Evolutionary conservation across 2,888 invertebrate species (phyloP).

Genomic region (Podabrus alpinus): DNA sequence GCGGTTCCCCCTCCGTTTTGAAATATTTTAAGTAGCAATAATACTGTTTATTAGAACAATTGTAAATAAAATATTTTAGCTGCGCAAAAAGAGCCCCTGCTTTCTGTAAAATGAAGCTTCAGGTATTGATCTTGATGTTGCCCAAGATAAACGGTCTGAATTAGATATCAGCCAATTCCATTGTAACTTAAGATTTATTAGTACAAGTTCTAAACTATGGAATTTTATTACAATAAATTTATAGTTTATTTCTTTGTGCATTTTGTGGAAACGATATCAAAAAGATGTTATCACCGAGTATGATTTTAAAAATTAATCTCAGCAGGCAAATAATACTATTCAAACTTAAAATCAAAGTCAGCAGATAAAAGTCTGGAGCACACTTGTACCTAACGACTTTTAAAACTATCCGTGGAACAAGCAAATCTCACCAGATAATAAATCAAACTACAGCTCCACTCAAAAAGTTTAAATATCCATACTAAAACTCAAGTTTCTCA

Average conservation of each 20-base stretch:
- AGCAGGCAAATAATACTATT: conserved; percentile 8
- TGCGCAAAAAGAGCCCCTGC: conserved; percentile 15
- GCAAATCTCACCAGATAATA: conserved; percentile 36
- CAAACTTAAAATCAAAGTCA: conserved; percentile 35
- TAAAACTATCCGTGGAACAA: conserved; percentile 45
- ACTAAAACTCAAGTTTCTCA: conserved; percentile 12
- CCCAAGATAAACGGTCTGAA: conserved; percentile 36
- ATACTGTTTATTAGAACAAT: conserved; percentile 7
- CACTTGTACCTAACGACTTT: conserved; percentile 50
- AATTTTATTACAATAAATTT: conserved; percentile 29
- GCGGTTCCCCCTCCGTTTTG: not conserved
- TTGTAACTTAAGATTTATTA: conserved; percentile 30
- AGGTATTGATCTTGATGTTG: conserved; percentile 38
- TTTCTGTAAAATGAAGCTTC: conserved; percentile 28
- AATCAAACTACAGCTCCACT: conserved; percentile 23
- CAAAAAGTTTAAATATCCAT: conserved; percentile 15
- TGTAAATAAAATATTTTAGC: conserved; percentile 14
- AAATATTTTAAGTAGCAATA: not conserved
- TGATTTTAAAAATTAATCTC: conserved; percentile 2
- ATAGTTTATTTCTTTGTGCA: conserved; percentile 17
- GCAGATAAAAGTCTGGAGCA: conserved; percentile 41
- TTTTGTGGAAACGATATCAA: conserved; percentile 9
- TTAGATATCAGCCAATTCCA: conserved; percentile 40
- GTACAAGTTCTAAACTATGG: conserved; percentile 27
- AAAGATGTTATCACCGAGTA: not conserved